Percentiles rank a stretch among this genome's conserved stretches.
phyloP scores from a whole-genome alignment of 2,888 invertebrate genomes.

The Drepana falcataria region DNA sequence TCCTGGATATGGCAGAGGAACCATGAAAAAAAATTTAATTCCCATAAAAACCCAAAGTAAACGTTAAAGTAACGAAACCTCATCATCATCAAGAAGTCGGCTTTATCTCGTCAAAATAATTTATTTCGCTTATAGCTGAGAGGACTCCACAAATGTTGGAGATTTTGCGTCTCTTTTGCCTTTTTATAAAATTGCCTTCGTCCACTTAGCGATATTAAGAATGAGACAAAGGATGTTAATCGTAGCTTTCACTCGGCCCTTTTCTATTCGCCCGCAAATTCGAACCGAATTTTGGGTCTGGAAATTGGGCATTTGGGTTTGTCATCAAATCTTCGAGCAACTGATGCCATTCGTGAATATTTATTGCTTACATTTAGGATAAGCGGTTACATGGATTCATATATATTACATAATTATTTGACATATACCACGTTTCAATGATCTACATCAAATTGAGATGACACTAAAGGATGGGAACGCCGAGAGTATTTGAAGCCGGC shows the following conservation, averaged over 20 bases:
- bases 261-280: constrained; percentile 23
- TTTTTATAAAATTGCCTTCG: constrained; percentile 69
- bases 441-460: too few relatives aligned
- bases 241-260: constrained; percentile 26
- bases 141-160: constrained; percentile 64
- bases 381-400: too few relatives aligned
- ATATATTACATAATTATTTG: too few relatives aligned
- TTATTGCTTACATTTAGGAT: too few relatives aligned
- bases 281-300: constrained; percentile 8
- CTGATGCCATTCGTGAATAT: too few relatives aligned
- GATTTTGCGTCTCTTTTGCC: constrained; percentile 56
- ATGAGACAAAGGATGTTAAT: constrained; percentile 59
- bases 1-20: too few relatives aligned
- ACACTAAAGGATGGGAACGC: too few relatives aligned
- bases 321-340: not conserved
- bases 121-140: constrained; percentile 67
- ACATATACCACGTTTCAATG: too few relatives aligned
- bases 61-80: constrained; percentile 11
- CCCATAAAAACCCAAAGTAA: too few relatives aligned
- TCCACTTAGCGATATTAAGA: constrained; percentile 73
- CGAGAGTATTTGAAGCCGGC: too few relatives aligned
- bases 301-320: constrained; percentile 8
- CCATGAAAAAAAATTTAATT: too few relatives aligned
- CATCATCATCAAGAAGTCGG: constrained; percentile 26
- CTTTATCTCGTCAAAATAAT: constrained; percentile 58